phyloP scores from a whole-genome alignment of 2,888 invertebrate genomes.

The Tridacna gigas region DNA sequence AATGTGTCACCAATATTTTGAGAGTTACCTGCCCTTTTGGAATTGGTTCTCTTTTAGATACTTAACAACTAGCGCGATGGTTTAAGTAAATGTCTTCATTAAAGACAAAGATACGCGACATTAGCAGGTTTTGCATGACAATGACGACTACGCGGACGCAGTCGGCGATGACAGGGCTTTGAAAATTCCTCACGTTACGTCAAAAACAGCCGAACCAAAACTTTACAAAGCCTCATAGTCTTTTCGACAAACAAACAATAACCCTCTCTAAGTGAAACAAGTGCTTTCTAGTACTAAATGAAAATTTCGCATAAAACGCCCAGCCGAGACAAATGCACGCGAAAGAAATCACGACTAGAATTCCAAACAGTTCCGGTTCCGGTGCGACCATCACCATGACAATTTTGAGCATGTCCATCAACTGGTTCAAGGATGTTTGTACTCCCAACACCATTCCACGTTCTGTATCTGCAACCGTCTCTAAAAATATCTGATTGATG shows the following conservation, averaged over 20 bases:
- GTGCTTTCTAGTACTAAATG: conserved; percentile 73
- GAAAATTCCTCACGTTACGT: too few relatives aligned
- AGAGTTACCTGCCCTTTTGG: too few relatives aligned
- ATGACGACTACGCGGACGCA: too few relatives aligned
- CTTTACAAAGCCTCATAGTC: too few relatives aligned
- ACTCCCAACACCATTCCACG: conserved; percentile 86
- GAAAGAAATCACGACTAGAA: conserved; percentile 85
- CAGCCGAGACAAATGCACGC: conserved; percentile 79
- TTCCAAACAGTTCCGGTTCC: conserved; percentile 85
- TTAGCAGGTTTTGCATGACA: too few relatives aligned
- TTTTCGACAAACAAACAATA: neutral
- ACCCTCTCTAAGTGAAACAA: conserved; percentile 66
- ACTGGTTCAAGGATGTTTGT: conserved; percentile 86
- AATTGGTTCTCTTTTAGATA: too few relatives aligned
- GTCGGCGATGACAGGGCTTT: too few relatives aligned
- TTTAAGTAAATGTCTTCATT: too few relatives aligned
- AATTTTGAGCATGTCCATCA: conserved; percentile 86
- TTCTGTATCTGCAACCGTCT: conserved; percentile 85
- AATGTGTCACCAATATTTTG: too few relatives aligned
- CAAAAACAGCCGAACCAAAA: too few relatives aligned
- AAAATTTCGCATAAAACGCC: conserved; percentile 79
- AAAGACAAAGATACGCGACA: too few relatives aligned
- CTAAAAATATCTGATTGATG: conserved; percentile 86
- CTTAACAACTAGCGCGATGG: too few relatives aligned
- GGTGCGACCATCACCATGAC: conserved; percentile 86